phyloP scores from a whole-genome alignment of 2,888 invertebrate species.

The Crematogaster levior region DNA sequence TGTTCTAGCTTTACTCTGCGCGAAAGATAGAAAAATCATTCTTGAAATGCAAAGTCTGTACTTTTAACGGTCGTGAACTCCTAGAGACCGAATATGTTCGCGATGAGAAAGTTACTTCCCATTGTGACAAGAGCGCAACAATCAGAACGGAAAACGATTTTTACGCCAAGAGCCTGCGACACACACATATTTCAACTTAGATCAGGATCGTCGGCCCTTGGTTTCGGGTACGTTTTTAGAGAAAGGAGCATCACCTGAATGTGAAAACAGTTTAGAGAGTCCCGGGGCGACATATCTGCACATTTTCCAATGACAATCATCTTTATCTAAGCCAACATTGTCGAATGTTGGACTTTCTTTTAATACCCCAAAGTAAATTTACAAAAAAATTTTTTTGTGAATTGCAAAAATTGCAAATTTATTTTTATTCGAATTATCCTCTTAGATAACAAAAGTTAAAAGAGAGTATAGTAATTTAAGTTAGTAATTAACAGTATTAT shows the following conservation, averaged over 20 bases:
- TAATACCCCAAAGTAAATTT: background rate
- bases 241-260: background rate
- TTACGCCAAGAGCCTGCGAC: constrained; percentile 74
- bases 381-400: background rate
- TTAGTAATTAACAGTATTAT: constrained; percentile 1
- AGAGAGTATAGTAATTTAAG: background rate
- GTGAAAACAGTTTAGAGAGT: constrained; percentile 19
- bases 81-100: background rate
- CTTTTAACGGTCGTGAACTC: background rate
- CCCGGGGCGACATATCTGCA: background rate
- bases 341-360: background rate
- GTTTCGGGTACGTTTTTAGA: background rate
- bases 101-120: constrained; percentile 1
- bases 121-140: constrained; percentile 18
- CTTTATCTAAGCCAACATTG: background rate
- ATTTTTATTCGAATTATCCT: background rate
- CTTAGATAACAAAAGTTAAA: background rate
- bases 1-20: background rate
- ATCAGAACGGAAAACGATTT: background rate
- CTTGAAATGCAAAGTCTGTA: background rate
- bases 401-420: background rate
- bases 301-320: background rate
- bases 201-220: constrained; percentile 36
- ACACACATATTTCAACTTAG: constrained; percentile 83
- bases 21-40: background rate